Base-by-base conservation (phyloP, 1,140 invertebrate genomes). In the Drosophila nebulosa region DNA sequence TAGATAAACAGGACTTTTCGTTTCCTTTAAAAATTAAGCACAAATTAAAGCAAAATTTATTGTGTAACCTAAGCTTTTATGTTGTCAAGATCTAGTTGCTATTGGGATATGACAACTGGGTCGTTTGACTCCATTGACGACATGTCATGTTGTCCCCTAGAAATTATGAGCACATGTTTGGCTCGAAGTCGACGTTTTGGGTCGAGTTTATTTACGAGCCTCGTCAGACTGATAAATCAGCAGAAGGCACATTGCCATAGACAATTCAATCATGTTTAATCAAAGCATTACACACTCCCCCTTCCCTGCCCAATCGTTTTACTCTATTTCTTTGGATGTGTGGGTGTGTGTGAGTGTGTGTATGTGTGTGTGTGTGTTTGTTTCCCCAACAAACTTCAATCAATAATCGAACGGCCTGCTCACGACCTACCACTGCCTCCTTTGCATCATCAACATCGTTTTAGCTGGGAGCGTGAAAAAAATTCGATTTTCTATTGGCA, bases 201-300 rank as follows among this genome's bases (percentile, higher is more conserved):
- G 64, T 10, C 9, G 39, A 46, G 39, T 32, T 30, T 80, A 67
- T 71, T 75, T 72, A 68, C 18, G 59, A 62, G 64, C 22, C 57
- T 57, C 57, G 53, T 64, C 64, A 63, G 59, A 69, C 70, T 71
- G 55, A 60, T 66, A 71, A 71, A 77, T 62, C 32, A 35, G 39
- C 53, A 46, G 39, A 46, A 46, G 39, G 39, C 64, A 74, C 74
- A 70, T 77, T 76, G 65, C 66, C 64, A 67, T 69, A 72, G 74
- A 86, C 81, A 86, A 81, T 86, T 86, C 74, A 86, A 81, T 88
- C 78, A 88, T 76, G 74, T 81, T 86, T 81, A 86, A 86, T 86
- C 83, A 86, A 69, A 56, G 83, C 70, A 81, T 86, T 86, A 69
- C 55, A 69, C 39, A 52, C 55, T n/a, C 69, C 64, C 60, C 3